Conservation (phyloP, 2,888 invertebrate genomes). For the Melinaea menophilus region DNA sequence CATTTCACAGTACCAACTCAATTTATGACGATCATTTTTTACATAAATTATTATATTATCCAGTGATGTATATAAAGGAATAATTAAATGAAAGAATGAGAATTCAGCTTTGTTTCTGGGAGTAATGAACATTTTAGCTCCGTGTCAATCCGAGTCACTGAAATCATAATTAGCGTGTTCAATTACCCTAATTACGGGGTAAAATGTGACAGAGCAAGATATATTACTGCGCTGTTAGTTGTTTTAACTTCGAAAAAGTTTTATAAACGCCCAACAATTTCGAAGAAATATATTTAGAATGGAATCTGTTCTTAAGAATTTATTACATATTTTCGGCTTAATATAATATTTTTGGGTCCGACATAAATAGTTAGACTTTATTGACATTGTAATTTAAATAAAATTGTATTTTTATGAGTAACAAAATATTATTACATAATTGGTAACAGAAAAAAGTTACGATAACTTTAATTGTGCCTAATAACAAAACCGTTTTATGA, state of each 20-base stretch:
- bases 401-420: no score
- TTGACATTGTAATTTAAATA: no score
- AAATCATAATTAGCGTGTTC: conserved; percentile 45
- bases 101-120: conserved; percentile 24
- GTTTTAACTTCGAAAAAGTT: neutral
- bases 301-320: conserved; percentile 2
- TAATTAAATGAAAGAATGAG: neutral
- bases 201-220: conserved; percentile 12
- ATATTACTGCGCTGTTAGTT: conserved; percentile 8
- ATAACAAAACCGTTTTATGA: no score
- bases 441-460: no score
- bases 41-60: neutral
- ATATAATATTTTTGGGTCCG: no score
- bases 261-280: neutral
- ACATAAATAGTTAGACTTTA: no score
- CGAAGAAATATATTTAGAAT: neutral
- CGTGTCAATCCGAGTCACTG: conserved; percentile 34
- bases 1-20: no score
- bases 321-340: neutral
- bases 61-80: neutral
- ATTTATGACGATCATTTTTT: no score
- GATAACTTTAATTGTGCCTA: no score
- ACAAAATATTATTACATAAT: no score
- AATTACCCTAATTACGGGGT: conserved; percentile 53
- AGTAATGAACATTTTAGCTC: conserved; percentile 36